These are phyloP conservation scores for Leptinotarsa texana DNA, from an alignment of 1,140 invertebrate species.

Conservation along the genomic window DNA sequence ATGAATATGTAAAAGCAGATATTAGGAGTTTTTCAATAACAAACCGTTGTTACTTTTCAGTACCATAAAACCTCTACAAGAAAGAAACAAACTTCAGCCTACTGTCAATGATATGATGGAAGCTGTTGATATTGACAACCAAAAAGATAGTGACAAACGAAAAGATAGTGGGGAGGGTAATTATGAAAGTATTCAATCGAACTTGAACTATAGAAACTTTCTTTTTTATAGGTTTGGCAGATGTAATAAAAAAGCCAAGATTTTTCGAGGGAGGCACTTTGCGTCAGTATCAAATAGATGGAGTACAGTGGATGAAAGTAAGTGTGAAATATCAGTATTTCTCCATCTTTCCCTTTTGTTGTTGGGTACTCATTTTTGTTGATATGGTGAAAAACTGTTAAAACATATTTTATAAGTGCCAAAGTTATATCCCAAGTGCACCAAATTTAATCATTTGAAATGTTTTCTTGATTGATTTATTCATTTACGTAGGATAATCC, in stretches of 20 bases:
- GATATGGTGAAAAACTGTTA: no score
- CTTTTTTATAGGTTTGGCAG: constrained; percentile 13
- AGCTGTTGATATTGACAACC: constrained; percentile 8
- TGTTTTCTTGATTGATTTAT: no score
- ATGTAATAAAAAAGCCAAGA: constrained; percentile 27
- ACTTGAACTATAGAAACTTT: not conserved
- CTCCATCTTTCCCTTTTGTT: no score
- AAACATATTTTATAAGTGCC: no score
- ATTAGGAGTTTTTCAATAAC: no score
- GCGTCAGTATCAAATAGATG: constrained; percentile 34
- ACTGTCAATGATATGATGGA: constrained; percentile 20
- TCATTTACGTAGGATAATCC: no score
- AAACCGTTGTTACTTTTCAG: not conserved
- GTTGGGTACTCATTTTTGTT: no score
- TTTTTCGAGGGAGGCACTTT: constrained; percentile 33
- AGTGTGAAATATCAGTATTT: not conserved
- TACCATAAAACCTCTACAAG: constrained; percentile 7
- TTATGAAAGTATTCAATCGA: not conserved
- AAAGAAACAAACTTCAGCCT: constrained; percentile 20
- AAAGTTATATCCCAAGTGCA: no score
- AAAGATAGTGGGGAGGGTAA: not conserved
- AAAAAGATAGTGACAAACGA: not conserved
- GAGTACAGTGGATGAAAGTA: constrained; percentile 32
- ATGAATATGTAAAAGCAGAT: no score
- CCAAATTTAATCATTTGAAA: no score